A percentile compares a stretch with the other conserved stretches of the same genome.
phyloP scores from a whole-genome alignment of 2,888 invertebrate species.

The Heteromyza rotundicornis region DNA sequence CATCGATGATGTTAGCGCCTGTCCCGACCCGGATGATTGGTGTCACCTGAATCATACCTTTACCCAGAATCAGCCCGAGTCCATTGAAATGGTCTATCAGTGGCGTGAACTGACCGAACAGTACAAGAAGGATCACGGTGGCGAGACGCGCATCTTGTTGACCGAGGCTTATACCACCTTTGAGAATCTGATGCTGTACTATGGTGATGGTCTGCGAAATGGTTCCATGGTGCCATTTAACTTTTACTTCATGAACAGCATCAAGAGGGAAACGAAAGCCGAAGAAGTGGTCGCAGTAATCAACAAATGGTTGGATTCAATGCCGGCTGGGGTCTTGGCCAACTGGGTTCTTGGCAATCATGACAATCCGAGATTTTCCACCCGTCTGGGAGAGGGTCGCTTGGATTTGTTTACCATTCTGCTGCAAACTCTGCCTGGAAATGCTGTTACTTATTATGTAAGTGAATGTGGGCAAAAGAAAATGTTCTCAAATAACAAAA shows the following conservation, averaged over 20 bases:
- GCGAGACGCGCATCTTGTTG: constrained; percentile 70
- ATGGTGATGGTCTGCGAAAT: constrained; percentile 64
- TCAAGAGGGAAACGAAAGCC: constrained; percentile 64
- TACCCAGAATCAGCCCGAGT: constrained; percentile 62
- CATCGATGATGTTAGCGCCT: constrained; percentile 27
- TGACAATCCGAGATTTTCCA: constrained; percentile 64
- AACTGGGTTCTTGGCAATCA: constrained; percentile 85
- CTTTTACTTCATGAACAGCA: constrained; percentile 70
- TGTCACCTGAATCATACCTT: constrained; percentile 32
- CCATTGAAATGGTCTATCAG: constrained; percentile 70
- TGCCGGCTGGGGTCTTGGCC: constrained; percentile 67
- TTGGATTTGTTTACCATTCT: constrained; percentile 82
- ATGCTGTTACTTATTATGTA: constrained; percentile 80
- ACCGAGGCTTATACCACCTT: constrained; percentile 73
- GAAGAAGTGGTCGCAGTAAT: constrained; percentile 67
- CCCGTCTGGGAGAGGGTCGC: constrained; percentile 70
- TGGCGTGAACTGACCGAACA: constrained; percentile 70
- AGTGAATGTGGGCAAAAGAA: constrained; percentile 25
- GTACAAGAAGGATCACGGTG: constrained; percentile 56
- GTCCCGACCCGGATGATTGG: constrained; percentile 31
- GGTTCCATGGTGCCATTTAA: constrained; percentile 80
- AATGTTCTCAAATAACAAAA: not conserved
- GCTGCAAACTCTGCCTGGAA: constrained; percentile 77
- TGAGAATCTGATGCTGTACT: constrained; percentile 69
- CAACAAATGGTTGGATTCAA: constrained; percentile 68